Evolutionary conservation across 2,888 invertebrate genomes (phyloP).

Genomic region (Mythimna albipuncta): DNA sequence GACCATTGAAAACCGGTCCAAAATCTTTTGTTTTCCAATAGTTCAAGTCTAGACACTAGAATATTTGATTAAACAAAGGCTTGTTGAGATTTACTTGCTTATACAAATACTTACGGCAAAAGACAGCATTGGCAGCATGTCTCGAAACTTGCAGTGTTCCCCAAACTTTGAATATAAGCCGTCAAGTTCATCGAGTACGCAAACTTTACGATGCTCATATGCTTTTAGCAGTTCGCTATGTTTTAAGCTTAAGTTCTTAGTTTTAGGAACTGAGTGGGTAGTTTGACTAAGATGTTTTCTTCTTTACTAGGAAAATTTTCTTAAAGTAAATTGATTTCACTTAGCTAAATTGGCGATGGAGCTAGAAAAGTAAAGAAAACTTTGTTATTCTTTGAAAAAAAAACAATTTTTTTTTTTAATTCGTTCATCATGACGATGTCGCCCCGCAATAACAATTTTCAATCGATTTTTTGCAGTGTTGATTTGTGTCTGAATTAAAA

Average conservation of each 20-base stretch:
- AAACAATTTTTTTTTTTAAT: too few relatives aligned
- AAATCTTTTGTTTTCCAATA: constrained; percentile 34
- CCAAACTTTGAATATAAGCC: constrained; percentile 49
- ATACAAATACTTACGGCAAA: constrained; percentile 29
- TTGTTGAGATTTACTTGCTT: constrained; percentile 10
- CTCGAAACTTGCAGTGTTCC: constrained; percentile 39
- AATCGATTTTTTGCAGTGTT: neutral
- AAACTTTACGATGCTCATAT: constrained; percentile 54
- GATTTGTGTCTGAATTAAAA: neutral
- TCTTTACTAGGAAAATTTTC: constrained; percentile 4
- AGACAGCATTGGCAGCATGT: constrained; percentile 34
- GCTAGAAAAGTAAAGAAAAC: neutral
- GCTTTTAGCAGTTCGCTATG: constrained; percentile 40
- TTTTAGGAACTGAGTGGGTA: constrained; percentile 19
- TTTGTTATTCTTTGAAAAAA: constrained; percentile 9
- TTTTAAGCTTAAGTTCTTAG: constrained; percentile 40
- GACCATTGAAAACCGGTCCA: too few relatives aligned
- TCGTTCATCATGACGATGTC: too few relatives aligned
- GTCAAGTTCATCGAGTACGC: constrained; percentile 49
- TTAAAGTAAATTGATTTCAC: constrained; percentile 36
- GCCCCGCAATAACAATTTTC: neutral
- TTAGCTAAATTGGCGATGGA: constrained; percentile 24
- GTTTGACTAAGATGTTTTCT: constrained; percentile 28
- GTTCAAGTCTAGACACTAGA: constrained; percentile 14
- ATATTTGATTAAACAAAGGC: constrained; percentile 29